Evolutionary conservation across 35 echinoderm and acorn worm species (phyloP), one percentile per base, ranked within the genome.

Genomic region (Patiria miniata): DNA sequence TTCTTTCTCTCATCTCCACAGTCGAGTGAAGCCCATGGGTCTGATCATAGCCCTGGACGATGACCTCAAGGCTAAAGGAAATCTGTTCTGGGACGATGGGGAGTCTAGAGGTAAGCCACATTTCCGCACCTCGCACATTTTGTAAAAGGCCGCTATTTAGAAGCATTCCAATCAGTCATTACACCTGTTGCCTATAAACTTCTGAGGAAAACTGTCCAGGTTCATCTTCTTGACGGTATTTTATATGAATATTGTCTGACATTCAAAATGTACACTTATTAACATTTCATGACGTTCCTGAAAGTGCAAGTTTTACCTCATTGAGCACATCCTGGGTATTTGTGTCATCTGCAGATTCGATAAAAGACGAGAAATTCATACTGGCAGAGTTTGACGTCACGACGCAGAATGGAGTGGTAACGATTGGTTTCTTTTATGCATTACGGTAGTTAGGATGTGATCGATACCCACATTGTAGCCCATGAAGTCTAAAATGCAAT

Each of bases 51-150:
- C 90, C 16, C 82, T 97, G 1, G 90, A 84, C 29, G 85, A 87
- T 39, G 51, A 83, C 60, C 42, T 88, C 7, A 9, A 51, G 40
- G 94, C 94, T 18, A 51, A 36, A 7, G 94, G 94, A 2, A 77
- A 77, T 39, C 61, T 97, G 23, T 97, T 89, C 39, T 97, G 94
- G 94, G 94, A 97, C 47, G 90, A 92, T 82, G 94, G 90, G 0
- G 89, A 97, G 58, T 93, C 90, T 26, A 97, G 86, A 89, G 80
- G 88, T 90, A 29, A 83, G 80, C 34, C 1, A 36, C 23, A 12
- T 22, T 10, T 73, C 7, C 28, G 19, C 28, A 60, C 10, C 21
- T 14, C 10, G 0, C 52, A 14, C 0, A 55, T 55, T 14, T 55
- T 14, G 21, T 55, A 14, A 14, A 55, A 55, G 52, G 52, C 10